Evolutionary conservation across 2,888 invertebrate genomes (phyloP).

Genomic region (Podotricha telesiphe): DNA sequence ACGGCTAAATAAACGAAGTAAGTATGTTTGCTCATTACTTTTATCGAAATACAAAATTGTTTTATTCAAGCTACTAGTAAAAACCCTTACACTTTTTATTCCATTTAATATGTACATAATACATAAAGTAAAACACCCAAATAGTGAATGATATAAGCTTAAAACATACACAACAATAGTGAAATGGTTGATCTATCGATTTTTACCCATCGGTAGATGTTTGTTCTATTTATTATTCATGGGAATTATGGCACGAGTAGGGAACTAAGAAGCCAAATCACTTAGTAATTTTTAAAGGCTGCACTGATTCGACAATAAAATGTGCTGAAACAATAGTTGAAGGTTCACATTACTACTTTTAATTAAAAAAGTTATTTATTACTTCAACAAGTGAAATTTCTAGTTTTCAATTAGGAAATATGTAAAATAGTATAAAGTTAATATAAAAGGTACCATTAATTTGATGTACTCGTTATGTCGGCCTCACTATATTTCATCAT

Average conservation of each 20-base stretch:
- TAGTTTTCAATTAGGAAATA: background rate
- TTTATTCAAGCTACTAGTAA: no score
- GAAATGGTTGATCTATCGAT: slow-evolving; percentile 25
- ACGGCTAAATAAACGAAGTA: no score
- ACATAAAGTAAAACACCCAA: background rate
- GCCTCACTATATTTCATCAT: slow-evolving; percentile 15
- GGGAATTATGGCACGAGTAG: slow-evolving; percentile 28
- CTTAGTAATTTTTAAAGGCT: slow-evolving; percentile 4
- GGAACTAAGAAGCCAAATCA: slow-evolving; percentile 19
- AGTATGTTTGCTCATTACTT: no score
- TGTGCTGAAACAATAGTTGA: background rate
- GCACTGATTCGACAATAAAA: slow-evolving; percentile 1
- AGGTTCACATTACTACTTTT: background rate
- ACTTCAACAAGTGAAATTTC: background rate
- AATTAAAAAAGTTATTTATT: background rate
- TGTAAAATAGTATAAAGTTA: background rate
- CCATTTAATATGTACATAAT: no score
- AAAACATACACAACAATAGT: slow-evolving; percentile 17
- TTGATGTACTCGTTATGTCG: background rate
- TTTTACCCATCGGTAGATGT: slow-evolving; percentile 21
- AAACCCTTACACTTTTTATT: no score
- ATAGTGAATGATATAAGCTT: background rate
- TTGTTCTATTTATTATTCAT: slow-evolving; percentile 29
- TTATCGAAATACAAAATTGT: no score
- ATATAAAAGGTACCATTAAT: slow-evolving; percentile 6